phyloP scores from a whole-genome alignment of 1,140 invertebrate species.

The Galleria mellonella region DNA sequence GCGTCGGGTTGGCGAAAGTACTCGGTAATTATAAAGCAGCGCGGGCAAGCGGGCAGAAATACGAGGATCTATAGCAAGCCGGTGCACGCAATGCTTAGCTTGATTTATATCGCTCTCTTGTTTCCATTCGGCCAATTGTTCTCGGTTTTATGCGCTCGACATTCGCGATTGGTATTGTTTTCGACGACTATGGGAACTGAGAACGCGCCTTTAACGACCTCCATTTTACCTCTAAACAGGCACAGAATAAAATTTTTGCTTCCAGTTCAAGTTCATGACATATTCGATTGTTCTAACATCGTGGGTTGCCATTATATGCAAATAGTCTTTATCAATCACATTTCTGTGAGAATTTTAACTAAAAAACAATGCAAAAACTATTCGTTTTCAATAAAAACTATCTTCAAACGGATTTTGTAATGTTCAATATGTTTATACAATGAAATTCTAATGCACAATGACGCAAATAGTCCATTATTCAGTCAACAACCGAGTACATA shows the following conservation, averaged over 20 bases:
- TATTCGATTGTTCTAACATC: conserved; percentile 3
- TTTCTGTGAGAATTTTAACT: no score
- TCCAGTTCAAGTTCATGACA: conserved; percentile 33
- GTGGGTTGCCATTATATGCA: background rate
- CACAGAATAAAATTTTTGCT: conserved; percentile 25
- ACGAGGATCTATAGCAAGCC: conserved; percentile 62
- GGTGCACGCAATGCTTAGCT: conserved; percentile 63
- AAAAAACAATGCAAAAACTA: no score
- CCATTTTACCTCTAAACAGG: conserved; percentile 42
- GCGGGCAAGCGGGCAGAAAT: conserved; percentile 56
- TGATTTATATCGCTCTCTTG: conserved; percentile 70
- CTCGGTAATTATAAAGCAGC: conserved; percentile 64
- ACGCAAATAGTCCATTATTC: conserved; percentile 50
- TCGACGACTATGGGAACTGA: conserved; percentile 55
- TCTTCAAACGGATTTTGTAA: conserved; percentile 1
- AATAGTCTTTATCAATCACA: no score
- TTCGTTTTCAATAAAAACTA: no score
- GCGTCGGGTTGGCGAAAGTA: conserved; percentile 69
- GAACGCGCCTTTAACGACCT: conserved; percentile 30
- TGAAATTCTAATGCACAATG: conserved; percentile 18
- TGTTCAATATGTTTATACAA: conserved; percentile 4
- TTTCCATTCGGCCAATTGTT: conserved; percentile 66
- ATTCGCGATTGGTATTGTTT: conserved; percentile 63
- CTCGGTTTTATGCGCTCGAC: conserved; percentile 52
- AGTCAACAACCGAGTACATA: conserved; percentile 35